A percentile compares a stretch with the other conserved stretches of the same genome.
phyloP scores from a whole-genome alignment of 2,797 vertebrate genomes.

The Rhynchotus rufescens region DNA sequence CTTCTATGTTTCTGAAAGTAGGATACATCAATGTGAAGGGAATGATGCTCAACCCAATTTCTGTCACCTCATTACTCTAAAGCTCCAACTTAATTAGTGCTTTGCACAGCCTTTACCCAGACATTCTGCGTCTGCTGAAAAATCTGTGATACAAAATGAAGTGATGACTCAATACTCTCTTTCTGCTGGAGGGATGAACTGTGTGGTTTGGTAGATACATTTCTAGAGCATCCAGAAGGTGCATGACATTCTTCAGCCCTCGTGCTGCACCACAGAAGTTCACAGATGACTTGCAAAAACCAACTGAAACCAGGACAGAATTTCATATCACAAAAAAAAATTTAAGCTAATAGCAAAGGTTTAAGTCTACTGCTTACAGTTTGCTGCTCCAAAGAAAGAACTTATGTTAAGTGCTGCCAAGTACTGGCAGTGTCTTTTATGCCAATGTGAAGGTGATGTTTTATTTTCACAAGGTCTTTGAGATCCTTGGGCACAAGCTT shows the following conservation, averaged over 20 bases:
- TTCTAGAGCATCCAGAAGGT: not conserved
- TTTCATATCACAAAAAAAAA: not conserved
- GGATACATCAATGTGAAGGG: slow-evolving; percentile 10
- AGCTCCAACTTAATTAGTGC: slow-evolving; percentile 60
- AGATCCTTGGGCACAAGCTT: not conserved
- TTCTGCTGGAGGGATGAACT: not conserved
- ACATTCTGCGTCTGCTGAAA: slow-evolving; percentile 32
- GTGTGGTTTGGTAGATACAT: not conserved
- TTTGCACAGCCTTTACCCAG: slow-evolving; percentile 49
- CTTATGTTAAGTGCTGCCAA: not conserved
- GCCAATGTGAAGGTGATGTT: not conserved
- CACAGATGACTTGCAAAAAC: not conserved
- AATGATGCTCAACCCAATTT: slow-evolving; percentile 48
- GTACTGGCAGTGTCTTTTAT: not conserved
- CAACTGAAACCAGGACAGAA: not conserved
- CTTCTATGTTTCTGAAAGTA: slow-evolving; percentile 52
- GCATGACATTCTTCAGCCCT: not conserved
- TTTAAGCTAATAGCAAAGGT: not conserved
- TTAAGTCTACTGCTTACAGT: not conserved
- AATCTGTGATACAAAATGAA: slow-evolving; percentile 29
- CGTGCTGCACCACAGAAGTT: not conserved
- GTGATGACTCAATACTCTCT: not conserved
- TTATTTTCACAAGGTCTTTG: not conserved
- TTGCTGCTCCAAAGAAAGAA: not conserved
- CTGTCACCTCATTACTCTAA: slow-evolving; percentile 67